Evolutionary conservation across 2,797 vertebrate genomes (phyloP), one percentile per base, ranked within the genome.

Genomic region (Leucoraja ocellata): DNA sequence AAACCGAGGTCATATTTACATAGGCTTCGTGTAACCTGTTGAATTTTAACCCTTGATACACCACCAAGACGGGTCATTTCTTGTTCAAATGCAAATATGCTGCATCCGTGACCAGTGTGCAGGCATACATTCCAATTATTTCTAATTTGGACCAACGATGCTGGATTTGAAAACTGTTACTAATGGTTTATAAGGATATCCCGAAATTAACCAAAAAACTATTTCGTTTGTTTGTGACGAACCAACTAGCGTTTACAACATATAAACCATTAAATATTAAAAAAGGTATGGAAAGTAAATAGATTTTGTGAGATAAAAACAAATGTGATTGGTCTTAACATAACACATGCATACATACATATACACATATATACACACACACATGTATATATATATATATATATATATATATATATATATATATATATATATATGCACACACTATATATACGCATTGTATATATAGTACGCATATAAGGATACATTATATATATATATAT

Each of bases 21-120:
- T 94, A 95, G 94, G 95, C 95, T 95, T 91, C 65, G 94, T 95
- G 95, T 94, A 95, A 94, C 94, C 94, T 94, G 95, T 95, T 96
- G 94, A 95, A 96, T 96, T 96, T 96, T 96, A 95, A 95, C 95
- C 79, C 93, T 94, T 94, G 71, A 18, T n/a, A n/a, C 88, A 80
- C 94, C 94, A 61, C 58, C 84, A 88, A 88, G 84, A 68, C 63
- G 68, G 83, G 83, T 86, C 63, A 36, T 13, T 88, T 65, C 11
- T 73, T 93, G 78, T 81, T 93, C 93, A 81, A 83, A 93, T 93
- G 93, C 93, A 88, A 88, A 88, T 88, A 88, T 88, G 63, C 36
- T 88, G 32, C 21, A 88, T 36, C 84, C 16, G 84, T 36, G 61
- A 68, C 63, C 84, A n/a, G 84, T 65, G 63, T 21, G 61, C 14